phyloP scores from a whole-genome alignment of 2,888 invertebrate genomes.

The Eupithecia tripunctaria region DNA sequence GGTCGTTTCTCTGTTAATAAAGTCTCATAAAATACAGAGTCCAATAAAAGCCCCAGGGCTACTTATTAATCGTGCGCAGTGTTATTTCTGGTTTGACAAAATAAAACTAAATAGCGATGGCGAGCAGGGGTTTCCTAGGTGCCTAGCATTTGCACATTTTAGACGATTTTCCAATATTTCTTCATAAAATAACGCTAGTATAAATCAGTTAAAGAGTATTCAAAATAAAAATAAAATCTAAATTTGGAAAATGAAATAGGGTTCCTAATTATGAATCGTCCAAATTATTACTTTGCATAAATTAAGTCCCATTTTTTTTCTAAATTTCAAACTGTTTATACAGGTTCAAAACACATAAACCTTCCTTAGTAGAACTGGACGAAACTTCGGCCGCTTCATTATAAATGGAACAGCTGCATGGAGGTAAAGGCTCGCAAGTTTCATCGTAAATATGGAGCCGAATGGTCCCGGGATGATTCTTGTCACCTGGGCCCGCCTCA shows the following conservation, averaged over 20 bases:
- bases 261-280: too few relatives aligned
- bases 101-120: background rate
- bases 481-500: conserved; percentile 54
- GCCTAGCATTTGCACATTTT: too few relatives aligned
- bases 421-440: conserved; percentile 53
- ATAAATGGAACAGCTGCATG: conserved; percentile 53
- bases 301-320: background rate
- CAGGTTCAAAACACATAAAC: conserved; percentile 8
- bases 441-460: conserved; percentile 59
- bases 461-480: conserved; percentile 52
- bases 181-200: background rate
- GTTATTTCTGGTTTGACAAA: background rate
- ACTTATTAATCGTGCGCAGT: too few relatives aligned
- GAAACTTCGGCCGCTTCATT: conserved; percentile 57
- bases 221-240: background rate
- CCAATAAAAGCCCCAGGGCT: too few relatives aligned
- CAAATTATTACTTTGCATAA: background rate
- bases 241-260: background rate
- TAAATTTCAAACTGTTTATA: background rate
- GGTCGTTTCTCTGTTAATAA: background rate
- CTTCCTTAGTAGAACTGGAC: conserved; percentile 36
- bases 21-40: background rate
- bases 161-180: background rate
- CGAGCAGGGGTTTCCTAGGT: background rate
- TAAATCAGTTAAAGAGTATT: background rate